These are phyloP conservation scores for Thymelicus lineola DNA, from an alignment of 2,888 invertebrate genomes.

Conservation along the genomic window DNA sequence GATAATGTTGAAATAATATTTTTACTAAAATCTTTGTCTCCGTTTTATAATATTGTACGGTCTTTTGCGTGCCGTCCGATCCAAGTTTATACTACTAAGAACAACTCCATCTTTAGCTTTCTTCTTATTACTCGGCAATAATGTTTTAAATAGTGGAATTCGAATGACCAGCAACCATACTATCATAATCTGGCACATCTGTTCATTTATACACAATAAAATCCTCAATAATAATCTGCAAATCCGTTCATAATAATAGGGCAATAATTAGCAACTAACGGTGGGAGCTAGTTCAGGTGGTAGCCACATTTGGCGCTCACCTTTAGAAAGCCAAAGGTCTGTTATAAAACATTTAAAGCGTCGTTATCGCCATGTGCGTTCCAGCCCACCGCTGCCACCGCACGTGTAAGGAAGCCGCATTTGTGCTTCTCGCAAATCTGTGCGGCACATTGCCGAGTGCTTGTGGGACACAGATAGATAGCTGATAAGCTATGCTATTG, in stretches of 20 bases:
- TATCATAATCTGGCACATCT: background rate
- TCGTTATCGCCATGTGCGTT: conserved; percentile 72
- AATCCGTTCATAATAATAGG: no score
- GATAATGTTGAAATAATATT: no score
- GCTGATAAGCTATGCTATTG: background rate
- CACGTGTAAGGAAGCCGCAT: conserved; percentile 72
- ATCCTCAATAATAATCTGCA: background rate
- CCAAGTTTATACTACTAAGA: no score
- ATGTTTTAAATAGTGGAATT: no score
- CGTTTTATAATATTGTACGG: no score
- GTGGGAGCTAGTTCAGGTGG: background rate
- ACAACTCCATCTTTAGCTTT: no score
- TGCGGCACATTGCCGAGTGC: conserved; percentile 56
- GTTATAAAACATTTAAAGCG: conserved; percentile 77
- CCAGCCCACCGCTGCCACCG: conserved; percentile 46
- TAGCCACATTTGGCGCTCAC: conserved; percentile 67
- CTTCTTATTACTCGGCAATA: no score
- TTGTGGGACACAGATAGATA: conserved; percentile 14
- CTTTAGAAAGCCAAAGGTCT: conserved; percentile 72
- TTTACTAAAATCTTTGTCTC: no score
- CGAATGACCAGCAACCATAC: no score
- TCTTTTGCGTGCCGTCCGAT: no score
- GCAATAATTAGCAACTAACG: background rate
- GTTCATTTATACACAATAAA: background rate
- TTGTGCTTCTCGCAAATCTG: conserved; percentile 72